These are phyloP conservation scores for Nothura maculosa DNA, from an alignment of 2,797 vertebrate species.

Conservation along the genomic window DNA sequence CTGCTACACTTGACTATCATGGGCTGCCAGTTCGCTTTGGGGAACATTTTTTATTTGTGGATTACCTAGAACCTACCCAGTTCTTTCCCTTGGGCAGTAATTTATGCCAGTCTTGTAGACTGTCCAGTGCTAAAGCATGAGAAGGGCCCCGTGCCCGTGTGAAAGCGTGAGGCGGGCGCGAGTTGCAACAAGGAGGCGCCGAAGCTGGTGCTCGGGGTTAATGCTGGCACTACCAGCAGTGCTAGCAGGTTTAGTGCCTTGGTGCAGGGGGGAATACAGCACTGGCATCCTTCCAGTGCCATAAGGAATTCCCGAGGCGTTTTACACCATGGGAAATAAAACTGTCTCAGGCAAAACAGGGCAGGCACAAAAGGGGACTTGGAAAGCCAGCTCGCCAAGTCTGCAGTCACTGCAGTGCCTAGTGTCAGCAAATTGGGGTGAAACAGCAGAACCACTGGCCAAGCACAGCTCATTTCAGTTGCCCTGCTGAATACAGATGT, in stretches of 20 bases:
- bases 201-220: not conserved
- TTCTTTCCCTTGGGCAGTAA: not conserved
- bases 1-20: not conserved
- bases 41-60: not conserved
- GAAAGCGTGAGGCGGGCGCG: not conserved
- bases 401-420: not conserved
- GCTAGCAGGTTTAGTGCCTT: not conserved
- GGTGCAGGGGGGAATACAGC: not conserved
- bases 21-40: not conserved
- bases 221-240: not conserved
- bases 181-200: not conserved
- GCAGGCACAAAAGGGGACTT: not conserved
- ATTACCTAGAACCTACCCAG: not conserved
- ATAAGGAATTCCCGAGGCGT: not conserved
- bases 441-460: not conserved
- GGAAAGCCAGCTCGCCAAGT: not conserved
- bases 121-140: not conserved
- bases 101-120: not conserved
- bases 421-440: slow-evolving; percentile 19
- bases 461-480: not conserved
- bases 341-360: slow-evolving; percentile 12
- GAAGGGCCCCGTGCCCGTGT: not conserved
- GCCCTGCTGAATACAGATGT: slow-evolving; percentile 31
- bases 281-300: not conserved
- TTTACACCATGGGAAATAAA: not conserved